phyloP scores from a whole-genome alignment of 2,113 vertebrate species.

The Tachuris rubrigastra region DNA sequence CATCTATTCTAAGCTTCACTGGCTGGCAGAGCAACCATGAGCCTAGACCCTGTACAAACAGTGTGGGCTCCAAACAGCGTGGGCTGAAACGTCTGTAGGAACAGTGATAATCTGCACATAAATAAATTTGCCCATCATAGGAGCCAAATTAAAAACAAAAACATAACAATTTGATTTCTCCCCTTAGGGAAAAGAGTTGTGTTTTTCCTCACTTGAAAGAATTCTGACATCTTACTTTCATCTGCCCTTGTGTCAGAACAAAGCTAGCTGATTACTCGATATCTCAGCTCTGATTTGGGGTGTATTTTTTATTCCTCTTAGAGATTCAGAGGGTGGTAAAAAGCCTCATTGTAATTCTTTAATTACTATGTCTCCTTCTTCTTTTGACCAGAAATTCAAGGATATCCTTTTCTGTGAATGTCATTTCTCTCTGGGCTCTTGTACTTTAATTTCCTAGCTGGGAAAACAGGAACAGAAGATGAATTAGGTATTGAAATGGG shows the following conservation, averaged over 20 bases:
- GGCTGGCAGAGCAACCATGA: rapidly evolving
- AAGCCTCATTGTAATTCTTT: constrained; percentile 59
- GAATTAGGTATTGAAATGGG: constrained; percentile 35
- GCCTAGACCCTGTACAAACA: rapidly evolving
- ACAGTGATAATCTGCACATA: background rate
- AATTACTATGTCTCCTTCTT: constrained; percentile 59
- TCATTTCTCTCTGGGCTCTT: constrained; percentile 47
- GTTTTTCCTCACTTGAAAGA: constrained; percentile 38
- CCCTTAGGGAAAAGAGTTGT: background rate
- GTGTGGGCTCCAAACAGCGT: rapidly evolving
- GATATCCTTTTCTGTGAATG: constrained; percentile 62
- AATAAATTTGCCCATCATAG: background rate
- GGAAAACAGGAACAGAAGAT: constrained; percentile 57
- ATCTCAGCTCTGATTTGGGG: constrained; percentile 41
- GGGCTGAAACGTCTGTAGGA: background rate
- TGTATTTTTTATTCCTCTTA: constrained; percentile 50
- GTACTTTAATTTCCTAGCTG: constrained; percentile 67
- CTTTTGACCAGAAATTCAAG: constrained; percentile 61
- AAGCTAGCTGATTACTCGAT: constrained; percentile 3
- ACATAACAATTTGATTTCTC: background rate
- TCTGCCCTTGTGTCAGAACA: constrained; percentile 63
- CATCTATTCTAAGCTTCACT: background rate
- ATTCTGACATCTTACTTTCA: constrained; percentile 54
- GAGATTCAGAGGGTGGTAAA: constrained; percentile 41
- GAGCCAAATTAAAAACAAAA: constrained; percentile 29